Evolutionary conservation across 2,888 invertebrate species (phyloP).

Genomic region (Eudemis profundana): DNA sequence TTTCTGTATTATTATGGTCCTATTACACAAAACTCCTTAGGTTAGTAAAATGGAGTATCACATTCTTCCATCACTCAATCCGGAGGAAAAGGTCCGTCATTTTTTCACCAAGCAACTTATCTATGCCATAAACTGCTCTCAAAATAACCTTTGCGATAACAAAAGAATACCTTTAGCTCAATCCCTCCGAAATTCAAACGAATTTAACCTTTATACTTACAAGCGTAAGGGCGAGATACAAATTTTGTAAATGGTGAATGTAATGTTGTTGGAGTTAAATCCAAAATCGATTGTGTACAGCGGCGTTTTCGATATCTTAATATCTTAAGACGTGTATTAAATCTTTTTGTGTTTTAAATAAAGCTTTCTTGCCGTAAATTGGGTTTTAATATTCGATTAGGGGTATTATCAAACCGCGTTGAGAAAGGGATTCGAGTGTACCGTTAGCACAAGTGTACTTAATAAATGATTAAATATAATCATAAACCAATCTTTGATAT

Average conservation of each 20-base stretch:
- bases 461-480: too few relatives aligned
- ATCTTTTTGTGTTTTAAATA: slow-evolving; percentile 19
- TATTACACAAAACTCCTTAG: slow-evolving; percentile 26
- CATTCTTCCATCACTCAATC: slow-evolving; percentile 38
- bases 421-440: too few relatives aligned
- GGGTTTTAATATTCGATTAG: not conserved
- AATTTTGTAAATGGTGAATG: not conserved
- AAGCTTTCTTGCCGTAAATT: slow-evolving; percentile 6
- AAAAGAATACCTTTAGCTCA: slow-evolving; percentile 7
- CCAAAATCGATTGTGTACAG: slow-evolving; percentile 41
- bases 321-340: slow-evolving; percentile 31
- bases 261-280: slow-evolving; percentile 29
- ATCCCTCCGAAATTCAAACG: not conserved
- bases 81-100: slow-evolving; percentile 39
- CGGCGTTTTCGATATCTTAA: slow-evolving; percentile 41
- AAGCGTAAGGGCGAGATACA: not conserved
- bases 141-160: slow-evolving; percentile 39
- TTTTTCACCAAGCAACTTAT: slow-evolving; percentile 43
- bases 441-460: too few relatives aligned
- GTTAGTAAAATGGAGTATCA: slow-evolving; percentile 34
- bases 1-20: not conserved
- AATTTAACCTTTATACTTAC: not conserved
- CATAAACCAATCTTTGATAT: too few relatives aligned
- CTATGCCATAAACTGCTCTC: slow-evolving; percentile 41
- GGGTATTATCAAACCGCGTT: too few relatives aligned